Percentiles rank a stretch among this genome's conserved stretches.
These are phyloP conservation scores for Hippoglossus hippoglossus DNA, from an alignment of 2,797 vertebrate genomes.

Conservation along the genomic window DNA sequence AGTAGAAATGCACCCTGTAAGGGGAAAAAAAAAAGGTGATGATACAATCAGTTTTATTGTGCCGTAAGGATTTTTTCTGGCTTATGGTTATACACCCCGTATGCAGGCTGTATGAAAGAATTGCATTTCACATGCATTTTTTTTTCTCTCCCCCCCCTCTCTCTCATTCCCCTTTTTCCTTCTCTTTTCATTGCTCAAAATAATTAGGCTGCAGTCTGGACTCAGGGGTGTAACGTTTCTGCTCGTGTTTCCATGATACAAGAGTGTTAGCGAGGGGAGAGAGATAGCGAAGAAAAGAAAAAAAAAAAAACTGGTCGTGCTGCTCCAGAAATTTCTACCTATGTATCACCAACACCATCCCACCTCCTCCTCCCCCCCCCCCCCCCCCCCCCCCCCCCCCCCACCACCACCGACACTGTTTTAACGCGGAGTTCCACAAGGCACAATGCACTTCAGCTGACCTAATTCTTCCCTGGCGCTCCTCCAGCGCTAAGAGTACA, in stretches of 20 bases:
- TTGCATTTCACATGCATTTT: constrained; percentile 78
- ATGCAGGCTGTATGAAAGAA: constrained; percentile 83
- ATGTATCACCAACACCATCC: constrained; percentile 51
- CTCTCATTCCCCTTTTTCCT: constrained; percentile 51
- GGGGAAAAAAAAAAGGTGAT: constrained; percentile 85
- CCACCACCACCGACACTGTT: constrained; percentile 67
- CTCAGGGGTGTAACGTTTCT: constrained; percentile 76
- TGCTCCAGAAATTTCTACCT: constrained; percentile 82
- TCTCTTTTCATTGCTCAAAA: constrained; percentile 80
- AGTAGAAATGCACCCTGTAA: constrained; percentile 83
- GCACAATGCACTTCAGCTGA: constrained; percentile 80
- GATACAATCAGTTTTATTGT: constrained; percentile 86
- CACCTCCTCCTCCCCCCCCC: constrained; percentile 10
- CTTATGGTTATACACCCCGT: constrained; percentile 78
- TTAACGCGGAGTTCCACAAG: constrained; percentile 78
- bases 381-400: constrained; percentile 14
- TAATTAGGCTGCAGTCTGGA: constrained; percentile 83
- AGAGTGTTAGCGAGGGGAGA: constrained; percentile 23
- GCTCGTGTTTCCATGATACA: constrained; percentile 75
- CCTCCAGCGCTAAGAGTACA: constrained; percentile 80
- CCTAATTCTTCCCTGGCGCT: constrained; percentile 83
- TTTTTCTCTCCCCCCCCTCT: constrained; percentile 42
- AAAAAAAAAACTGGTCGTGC: constrained; percentile 44
- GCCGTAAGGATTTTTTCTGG: constrained; percentile 84
- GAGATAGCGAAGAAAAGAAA: constrained; percentile 4